Base-by-base conservation (phyloP, 2,888 invertebrate genomes). In the Pterostichus niger region DNA sequence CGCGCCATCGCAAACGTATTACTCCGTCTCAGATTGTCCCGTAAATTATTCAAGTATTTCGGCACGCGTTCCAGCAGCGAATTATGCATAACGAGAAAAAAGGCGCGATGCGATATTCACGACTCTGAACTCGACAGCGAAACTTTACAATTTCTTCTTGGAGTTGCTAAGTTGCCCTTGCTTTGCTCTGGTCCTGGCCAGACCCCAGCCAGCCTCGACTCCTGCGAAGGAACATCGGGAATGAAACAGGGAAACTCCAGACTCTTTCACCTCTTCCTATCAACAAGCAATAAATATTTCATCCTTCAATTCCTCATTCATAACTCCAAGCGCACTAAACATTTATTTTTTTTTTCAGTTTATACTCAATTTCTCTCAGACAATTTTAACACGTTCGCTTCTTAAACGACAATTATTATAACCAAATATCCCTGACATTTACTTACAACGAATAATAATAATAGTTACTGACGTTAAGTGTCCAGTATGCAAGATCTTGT, bases 31-130 rank as follows among this genome's bases (percentile, higher is more conserved):
- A 81, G 81, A 81, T 81, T 81, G 81, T 73, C 24, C 35, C 40
- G 54, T 81, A 81, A 81, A 81, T 81, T 81, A 81, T 81, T 81
- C 54, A 81, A 81, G 54, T 73, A 40, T 73, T 81, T 73, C 61
- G 71, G 61, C 71, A 71, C 71, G 68, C 79, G 64, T 64, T 9
- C 59, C 64, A 40, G 40, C 33, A 40, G 78, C 56, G 73, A 81
- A 81, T 81, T 81, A 81, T 81, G 81, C 81, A 81, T 79, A 61
- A 79, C 44, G 61, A 61, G 64, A 59, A 79, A 79, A 64, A 79
- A 33, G 31, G 33, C 35, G 35, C 31, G 77, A 75, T 75, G 52
- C 56, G 77, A 77, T 59, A 77, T 77, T 56, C 77, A 35, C 54
- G 35, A 52, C 35, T 2, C 44, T 24, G 52, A 77, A 15, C 40